phyloP scores from a whole-genome alignment of 2,797 vertebrate species.

The Varecia variegata region DNA sequence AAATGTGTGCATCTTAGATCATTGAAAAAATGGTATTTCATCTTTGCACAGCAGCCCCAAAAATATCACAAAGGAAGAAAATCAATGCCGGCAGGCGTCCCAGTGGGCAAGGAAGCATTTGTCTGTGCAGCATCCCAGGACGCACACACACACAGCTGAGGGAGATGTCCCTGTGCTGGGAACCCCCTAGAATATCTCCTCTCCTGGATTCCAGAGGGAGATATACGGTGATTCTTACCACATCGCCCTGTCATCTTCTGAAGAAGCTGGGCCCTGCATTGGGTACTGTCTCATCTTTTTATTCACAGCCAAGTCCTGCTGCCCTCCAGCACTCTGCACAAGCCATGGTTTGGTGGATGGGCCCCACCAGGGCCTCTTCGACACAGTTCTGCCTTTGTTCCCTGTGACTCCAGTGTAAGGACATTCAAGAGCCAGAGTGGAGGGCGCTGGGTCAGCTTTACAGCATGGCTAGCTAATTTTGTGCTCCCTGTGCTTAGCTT shows the following conservation, averaged over 20 bases:
- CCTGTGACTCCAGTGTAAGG: neutral
- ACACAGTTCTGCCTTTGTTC: neutral
- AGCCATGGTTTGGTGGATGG: neutral
- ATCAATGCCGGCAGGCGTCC: neutral
- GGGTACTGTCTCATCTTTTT: neutral
- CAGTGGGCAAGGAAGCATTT: neutral
- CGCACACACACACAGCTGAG: neutral
- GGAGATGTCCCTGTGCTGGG: too few species aligned
- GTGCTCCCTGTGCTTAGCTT: neutral
- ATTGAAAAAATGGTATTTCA: neutral
- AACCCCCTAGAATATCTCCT: neutral
- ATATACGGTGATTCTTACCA: neutral
- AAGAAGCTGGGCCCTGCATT: neutral
- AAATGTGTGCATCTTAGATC: neutral
- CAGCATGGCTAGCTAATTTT: rapidly evolving
- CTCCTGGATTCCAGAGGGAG: neutral
- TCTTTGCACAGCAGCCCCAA: neutral
- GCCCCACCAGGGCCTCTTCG: neutral
- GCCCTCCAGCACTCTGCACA: neutral
- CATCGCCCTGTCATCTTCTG: neutral
- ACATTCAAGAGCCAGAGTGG: too few species aligned
- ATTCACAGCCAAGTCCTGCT: neutral
- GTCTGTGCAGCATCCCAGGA: neutral
- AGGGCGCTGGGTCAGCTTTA: neutral
- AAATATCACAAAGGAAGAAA: neutral